phyloP scores from a whole-genome alignment of 37 sponge, comb jelly and placozoan genomes.

The Aphrocallistes beatrix region DNA sequence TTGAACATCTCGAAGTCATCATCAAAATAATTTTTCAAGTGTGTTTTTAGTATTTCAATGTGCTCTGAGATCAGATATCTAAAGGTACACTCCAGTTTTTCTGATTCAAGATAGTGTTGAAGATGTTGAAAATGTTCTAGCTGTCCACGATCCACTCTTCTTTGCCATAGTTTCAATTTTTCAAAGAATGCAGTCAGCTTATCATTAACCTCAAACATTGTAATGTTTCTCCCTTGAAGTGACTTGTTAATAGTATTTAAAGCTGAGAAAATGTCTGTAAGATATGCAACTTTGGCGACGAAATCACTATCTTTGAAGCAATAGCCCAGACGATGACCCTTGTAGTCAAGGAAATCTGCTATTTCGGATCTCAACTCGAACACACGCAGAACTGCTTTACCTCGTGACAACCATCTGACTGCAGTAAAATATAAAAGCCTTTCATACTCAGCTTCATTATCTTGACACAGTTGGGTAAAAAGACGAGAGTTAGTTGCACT shows the following conservation, averaged over 20 bases:
- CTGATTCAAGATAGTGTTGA: neutral
- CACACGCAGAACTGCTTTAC: neutral
- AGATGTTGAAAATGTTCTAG: neutral
- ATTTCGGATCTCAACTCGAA: conserved; percentile 4
- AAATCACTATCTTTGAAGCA: neutral
- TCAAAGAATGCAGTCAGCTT: neutral
- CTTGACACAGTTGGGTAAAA: neutral
- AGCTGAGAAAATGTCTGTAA: neutral
- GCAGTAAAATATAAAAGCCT: neutral
- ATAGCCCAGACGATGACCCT: neutral
- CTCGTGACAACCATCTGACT: conserved; percentile 14
- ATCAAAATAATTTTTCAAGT: neutral
- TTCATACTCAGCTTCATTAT: neutral
- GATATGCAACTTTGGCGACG: neutral
- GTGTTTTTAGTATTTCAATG: neutral
- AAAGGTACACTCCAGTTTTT: neutral
- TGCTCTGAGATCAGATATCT: neutral
- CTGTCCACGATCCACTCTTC: neutral
- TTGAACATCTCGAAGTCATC: neutral
- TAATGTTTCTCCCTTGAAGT: neutral
- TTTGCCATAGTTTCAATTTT: neutral
- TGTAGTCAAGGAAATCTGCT: neutral
- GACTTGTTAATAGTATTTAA: neutral
- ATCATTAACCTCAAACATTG: neutral
- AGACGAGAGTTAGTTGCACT: conserved; percentile 17